Percentiles rank a stretch among this genome's conserved stretches.
Evolutionary conservation across 2,113 vertebrate genomes (phyloP).

Genomic region (Brachionichthys hirsutus): DNA sequence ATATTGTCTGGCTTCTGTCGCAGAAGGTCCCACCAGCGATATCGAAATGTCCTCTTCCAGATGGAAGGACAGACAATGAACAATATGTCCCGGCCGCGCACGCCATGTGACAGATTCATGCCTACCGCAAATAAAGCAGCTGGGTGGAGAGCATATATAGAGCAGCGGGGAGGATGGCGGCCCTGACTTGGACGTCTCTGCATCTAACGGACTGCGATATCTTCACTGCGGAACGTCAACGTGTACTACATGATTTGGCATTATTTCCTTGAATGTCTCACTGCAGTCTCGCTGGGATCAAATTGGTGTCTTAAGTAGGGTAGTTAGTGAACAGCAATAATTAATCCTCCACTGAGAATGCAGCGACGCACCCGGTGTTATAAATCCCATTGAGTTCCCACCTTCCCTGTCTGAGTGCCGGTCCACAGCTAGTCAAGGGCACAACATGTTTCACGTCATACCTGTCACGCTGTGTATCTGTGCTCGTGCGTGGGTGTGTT

Average conservation of each 20-base stretch:
- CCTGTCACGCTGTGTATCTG: constrained; percentile 21
- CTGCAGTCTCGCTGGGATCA: constrained; percentile 26
- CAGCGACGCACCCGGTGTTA: constrained; percentile 27
- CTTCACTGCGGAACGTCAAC: constrained; percentile 29
- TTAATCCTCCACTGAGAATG: constrained; percentile 43
- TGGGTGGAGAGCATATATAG: constrained; percentile 4
- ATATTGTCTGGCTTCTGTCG: constrained; percentile 67
- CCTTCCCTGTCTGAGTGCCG: constrained; percentile 26
- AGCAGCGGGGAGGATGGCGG: neutral
- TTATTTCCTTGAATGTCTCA: constrained; percentile 19
- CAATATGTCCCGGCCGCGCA: constrained; percentile 60
- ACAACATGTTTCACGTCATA: constrained; percentile 35
- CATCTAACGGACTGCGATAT: constrained; percentile 31
- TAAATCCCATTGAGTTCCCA: constrained; percentile 37
- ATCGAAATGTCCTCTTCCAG: constrained; percentile 68
- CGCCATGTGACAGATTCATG: constrained; percentile 30
- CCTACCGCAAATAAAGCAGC: constrained; percentile 31
- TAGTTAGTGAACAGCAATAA: constrained; percentile 52
- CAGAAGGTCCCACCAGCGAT: constrained; percentile 58
- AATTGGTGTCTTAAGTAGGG: constrained; percentile 29
- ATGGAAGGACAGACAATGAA: constrained; percentile 67
- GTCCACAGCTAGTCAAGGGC: constrained; percentile 61
- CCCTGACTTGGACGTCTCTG: constrained; percentile 16
- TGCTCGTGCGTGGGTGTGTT: constrained; percentile 12
- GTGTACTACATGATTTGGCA: constrained; percentile 34